Base-by-base conservation (phyloP, 2,888 invertebrate species). In the Brachypterus glaber region DNA sequence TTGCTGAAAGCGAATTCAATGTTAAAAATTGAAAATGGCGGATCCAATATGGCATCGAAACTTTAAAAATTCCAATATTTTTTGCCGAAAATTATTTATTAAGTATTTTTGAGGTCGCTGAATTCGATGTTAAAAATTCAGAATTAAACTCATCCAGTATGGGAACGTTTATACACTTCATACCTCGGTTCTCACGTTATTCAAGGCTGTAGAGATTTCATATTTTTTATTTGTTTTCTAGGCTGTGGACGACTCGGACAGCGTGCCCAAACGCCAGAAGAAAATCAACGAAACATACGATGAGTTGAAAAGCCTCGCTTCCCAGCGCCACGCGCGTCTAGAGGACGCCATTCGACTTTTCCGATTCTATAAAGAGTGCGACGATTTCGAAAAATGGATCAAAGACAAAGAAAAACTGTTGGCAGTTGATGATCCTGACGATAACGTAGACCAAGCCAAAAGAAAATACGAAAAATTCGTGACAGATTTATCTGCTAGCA, bases 361-460 rank as follows among this genome's bases (percentile, higher is more conserved):
- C 67, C 84, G 84, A 36, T 95, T 97, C 71, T 93, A 90, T 67
- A 79, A 88, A 7, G 96, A 97, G 60, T 97, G 97, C 64, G 95
- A 96, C 55, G 93, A 93, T 66, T 95, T 98, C 60, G 95, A 96
- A 64, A 82, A 82, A 52, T 98, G 97, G 96, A 92, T 96, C 66
- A 85, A 82, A 54, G 96, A 96, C 48, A 93, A 93, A 65, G 93
- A 95, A 60, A 81, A 83, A 57, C 75, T 93, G 70, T 70, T 93
- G 37, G 70, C 83, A 30, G 74, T 82, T 3, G 86, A 89, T 33
- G 92, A 93, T 44, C 77, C 81, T 1, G 77, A 79, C 9, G 92
- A 95, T 47, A 88, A 84, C 52, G 91, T 96, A 8, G 91, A 91
- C 51, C 88, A 84, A 27, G 91, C 92, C 17, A 88, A 89, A 65